These are phyloP conservation scores for Plagodis pulveraria DNA, from an alignment of 2,888 invertebrate species.

Conservation along the genomic window DNA sequence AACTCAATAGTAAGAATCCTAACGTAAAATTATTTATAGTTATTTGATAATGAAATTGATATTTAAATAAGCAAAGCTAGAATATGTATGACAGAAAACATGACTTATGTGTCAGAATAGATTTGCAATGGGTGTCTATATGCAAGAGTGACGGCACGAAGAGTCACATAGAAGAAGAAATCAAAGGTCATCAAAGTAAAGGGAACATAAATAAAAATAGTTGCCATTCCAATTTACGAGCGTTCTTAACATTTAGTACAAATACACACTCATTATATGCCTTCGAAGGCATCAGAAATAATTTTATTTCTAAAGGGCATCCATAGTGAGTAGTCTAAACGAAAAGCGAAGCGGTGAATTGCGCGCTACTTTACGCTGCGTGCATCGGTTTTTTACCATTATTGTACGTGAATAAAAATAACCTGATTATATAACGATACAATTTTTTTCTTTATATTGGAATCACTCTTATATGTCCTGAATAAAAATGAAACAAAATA, in stretches of 20 bases:
- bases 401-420: no score
- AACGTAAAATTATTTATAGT: background rate
- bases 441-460: no score
- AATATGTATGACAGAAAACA: background rate
- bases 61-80: background rate
- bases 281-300: constrained; percentile 65
- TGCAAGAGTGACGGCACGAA: background rate
- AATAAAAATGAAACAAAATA: no score
- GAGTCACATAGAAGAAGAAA: constrained; percentile 23
- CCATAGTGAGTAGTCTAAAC: constrained; percentile 32
- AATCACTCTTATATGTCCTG: no score
- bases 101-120: background rate
- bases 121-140: background rate
- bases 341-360: constrained; percentile 18
- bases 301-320: constrained; percentile 68
- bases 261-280: constrained; percentile 58
- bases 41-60: background rate
- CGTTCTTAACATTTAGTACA: constrained; percentile 58
- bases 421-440: no score
- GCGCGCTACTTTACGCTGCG: background rate
- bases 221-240: constrained; percentile 58
- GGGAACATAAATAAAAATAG: constrained; percentile 53
- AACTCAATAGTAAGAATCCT: no score
- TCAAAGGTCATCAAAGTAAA: constrained; percentile 39
- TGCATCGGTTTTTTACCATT: no score